phyloP scores from a whole-genome alignment of 2,888 invertebrate genomes.

The Pterostichus madidus region DNA sequence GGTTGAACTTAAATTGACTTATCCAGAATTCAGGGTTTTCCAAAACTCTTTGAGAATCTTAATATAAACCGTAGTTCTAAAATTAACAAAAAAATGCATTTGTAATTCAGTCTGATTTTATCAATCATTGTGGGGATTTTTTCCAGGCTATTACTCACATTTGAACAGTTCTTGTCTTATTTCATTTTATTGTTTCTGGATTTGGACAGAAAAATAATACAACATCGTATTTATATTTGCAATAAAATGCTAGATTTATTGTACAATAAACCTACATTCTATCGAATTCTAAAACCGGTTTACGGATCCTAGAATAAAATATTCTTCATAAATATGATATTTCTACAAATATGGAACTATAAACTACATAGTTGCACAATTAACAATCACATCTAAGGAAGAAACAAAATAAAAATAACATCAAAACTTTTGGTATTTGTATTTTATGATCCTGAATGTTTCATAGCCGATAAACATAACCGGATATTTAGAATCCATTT shows the following conservation, averaged over 20 bases:
- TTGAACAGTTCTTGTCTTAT: not conserved
- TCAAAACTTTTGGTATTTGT: not conserved
- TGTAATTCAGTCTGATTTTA: too few relatives aligned
- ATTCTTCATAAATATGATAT: constrained; percentile 7
- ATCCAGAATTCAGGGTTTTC: too few relatives aligned
- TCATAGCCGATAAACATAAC: not conserved
- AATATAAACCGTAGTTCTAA: too few relatives aligned
- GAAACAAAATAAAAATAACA: not conserved
- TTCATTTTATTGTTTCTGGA: constrained; percentile 3
- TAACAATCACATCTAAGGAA: constrained; percentile 22
- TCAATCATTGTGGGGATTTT: too few relatives aligned
- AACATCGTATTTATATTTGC: not conserved
- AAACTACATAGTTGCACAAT: constrained; percentile 37
- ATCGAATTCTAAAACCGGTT: constrained; percentile 37
- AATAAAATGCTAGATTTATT: constrained; percentile 29
- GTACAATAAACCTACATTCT: constrained; percentile 19
- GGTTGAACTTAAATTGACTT: too few relatives aligned
- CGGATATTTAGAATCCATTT: too few relatives aligned
- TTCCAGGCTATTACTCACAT: too few relatives aligned
- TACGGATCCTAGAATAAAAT: not conserved
- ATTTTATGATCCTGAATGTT: not conserved
- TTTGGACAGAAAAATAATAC: constrained; percentile 3
- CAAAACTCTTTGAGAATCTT: too few relatives aligned
- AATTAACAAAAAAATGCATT: too few relatives aligned
- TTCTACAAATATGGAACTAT: constrained; percentile 15